Evolutionary conservation across 2,113 vertebrate species (phyloP), one percentile per base, ranked within the genome.

Genomic region (Kryptolebias marmoratus): DNA sequence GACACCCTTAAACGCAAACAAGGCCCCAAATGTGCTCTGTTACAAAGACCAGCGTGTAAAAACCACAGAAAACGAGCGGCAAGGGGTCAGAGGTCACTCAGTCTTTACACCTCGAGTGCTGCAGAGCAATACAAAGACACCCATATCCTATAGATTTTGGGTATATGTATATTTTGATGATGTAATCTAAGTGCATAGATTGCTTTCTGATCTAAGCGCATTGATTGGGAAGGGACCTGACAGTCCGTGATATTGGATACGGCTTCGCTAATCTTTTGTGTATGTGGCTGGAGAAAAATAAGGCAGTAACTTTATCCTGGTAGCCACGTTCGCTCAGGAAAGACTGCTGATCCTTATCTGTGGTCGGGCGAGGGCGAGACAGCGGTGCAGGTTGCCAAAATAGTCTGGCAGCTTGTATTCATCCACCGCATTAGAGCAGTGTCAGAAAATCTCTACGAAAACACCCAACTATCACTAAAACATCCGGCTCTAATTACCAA

Each of bases 261-360:
- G 80, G 87, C 91, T 90, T 88, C 82, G 83, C 87, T 91, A 91
- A 91, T 90, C 91, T 92, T 91, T 90, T 88, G 88, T 90, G 89
- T 88, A 87, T 90, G 88, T 84, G 88, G 81, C 88, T n/a, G 69
- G 78, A 89, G 89, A 87, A 87, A 88, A 90, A 88, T 85, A 84
- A 88, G 82, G 85, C 87, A 77, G 91, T 89, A 90, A 92, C 64
- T 80, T 81, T 81, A 91, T 71, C 82, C 90, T 57, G 13, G 81
- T 84, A 81, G 87, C 89, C 89, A 90, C 84, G 89, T 88, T 90
- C 61, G 65, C 87, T 87, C 86, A 85, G 85, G 86, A 90, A 89
- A 85, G 88, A 87, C 82, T 88, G 88, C 89, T 90, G 87, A 91
- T 89, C 75, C 63, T 75, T 86, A 90, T 90, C 89, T 91, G 91